Evolutionary conservation across 2,888 invertebrate genomes (phyloP).

Genomic region (Rhyacophila evoluta): DNA sequence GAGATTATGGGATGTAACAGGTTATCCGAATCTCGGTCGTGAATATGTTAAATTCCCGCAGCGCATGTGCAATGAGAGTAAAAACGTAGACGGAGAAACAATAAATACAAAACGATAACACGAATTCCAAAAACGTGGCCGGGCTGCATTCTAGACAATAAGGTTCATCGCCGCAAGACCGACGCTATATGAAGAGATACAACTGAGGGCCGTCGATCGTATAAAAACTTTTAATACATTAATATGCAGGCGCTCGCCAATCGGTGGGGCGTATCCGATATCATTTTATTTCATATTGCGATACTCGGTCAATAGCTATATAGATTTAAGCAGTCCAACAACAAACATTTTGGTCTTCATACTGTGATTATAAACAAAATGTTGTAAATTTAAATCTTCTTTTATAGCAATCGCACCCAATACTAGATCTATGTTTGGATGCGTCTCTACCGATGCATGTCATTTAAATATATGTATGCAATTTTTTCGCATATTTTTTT

Average conservation of each 20-base stretch:
- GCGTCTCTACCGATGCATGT: too few species aligned
- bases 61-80: slow-evolving; percentile 20
- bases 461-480: too few species aligned
- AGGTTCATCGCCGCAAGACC: background rate
- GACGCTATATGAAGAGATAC: background rate
- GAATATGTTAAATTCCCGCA: slow-evolving; percentile 14
- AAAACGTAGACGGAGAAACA: background rate
- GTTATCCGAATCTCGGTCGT: background rate
- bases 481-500: too few species aligned
- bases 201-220: slow-evolving; percentile 1
- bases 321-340: too few species aligned
- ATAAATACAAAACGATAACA: slow-evolving; percentile 22
- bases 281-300: too few species aligned
- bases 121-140: slow-evolving; percentile 15
- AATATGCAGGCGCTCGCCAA: background rate
- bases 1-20: background rate
- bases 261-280: background rate
- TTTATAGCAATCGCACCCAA: too few species aligned
- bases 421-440: too few species aligned
- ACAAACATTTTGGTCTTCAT: too few species aligned
- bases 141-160: slow-evolving; percentile 10
- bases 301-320: too few species aligned
- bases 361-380: too few species aligned
- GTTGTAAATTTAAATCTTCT: too few species aligned
- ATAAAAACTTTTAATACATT: background rate